A percentile compares a stretch with the other conserved stretches of the same genome.
Evolutionary conservation across 2,888 invertebrate genomes (phyloP).

Genomic region (Caenorhabditis parvicauda): DNA sequence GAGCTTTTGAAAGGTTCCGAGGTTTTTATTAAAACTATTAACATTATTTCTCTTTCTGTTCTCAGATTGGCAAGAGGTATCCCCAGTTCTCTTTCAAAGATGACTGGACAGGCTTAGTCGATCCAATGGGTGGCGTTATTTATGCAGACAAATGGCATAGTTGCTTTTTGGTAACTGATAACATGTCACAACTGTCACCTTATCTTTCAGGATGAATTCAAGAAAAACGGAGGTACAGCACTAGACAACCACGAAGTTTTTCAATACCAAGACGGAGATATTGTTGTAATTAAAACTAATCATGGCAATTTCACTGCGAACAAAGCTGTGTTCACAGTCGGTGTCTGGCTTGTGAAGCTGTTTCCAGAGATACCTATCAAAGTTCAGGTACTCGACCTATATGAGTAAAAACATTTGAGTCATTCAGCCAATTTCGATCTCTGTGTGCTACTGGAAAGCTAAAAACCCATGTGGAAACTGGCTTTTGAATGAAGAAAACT

Average conservation of each 20-base stretch:
- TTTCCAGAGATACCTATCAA: conserved; percentile 35
- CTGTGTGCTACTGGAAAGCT: conserved; percentile 35
- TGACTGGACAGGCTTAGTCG: conserved; percentile 32
- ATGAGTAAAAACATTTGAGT: not conserved
- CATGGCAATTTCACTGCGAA: conserved; percentile 29
- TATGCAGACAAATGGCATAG: conserved; percentile 44
- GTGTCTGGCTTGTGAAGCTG: conserved; percentile 51
- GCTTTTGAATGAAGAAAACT: conserved; percentile 20
- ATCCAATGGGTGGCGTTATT: conserved; percentile 45
- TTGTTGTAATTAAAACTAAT: conserved; percentile 11
- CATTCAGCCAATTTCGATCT: conserved; percentile 29
- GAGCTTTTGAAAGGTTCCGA: conserved; percentile 26
- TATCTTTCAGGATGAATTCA: conserved; percentile 35
- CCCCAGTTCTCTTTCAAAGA: conserved; percentile 35
- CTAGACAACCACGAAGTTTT: conserved; percentile 22
- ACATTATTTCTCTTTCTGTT: not conserved
- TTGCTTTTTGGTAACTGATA: conserved; percentile 26
- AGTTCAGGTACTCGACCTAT: conserved; percentile 20
- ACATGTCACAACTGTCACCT: not conserved
- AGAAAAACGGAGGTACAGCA: conserved; percentile 22
- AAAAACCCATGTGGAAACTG: conserved; percentile 5
- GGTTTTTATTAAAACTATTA: conserved; percentile 5
- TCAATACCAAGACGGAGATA: conserved; percentile 7
- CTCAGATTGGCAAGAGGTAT: conserved; percentile 23
- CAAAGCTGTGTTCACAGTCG: conserved; percentile 50